Conservation (phyloP, 2,113 vertebrate genomes). For the Falcunculus frontatus region DNA sequence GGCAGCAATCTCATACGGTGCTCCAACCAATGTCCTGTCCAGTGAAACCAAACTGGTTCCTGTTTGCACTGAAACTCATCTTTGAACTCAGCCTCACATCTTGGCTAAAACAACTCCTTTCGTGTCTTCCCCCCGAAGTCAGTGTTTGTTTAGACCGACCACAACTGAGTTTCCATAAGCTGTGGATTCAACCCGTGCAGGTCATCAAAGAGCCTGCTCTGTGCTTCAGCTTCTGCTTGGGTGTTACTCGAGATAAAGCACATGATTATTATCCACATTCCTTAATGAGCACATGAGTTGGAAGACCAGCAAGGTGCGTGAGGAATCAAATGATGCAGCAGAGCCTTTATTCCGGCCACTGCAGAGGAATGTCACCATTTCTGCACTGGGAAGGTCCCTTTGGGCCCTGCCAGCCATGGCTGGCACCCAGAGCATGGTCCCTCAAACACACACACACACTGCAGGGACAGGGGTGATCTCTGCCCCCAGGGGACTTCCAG, state of each 20-base stretch:
- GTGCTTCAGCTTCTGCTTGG: neutral
- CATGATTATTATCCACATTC: neutral
- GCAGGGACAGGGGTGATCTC: neutral
- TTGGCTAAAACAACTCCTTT: neutral
- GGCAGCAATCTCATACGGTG: neutral
- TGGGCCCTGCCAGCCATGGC: neutral
- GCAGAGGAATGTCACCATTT: neutral
- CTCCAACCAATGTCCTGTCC: neutral
- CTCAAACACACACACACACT: neutral
- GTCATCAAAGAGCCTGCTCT: neutral
- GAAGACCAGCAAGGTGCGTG: neutral
- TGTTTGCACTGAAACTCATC: neutral
- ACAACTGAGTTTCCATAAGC: neutral
- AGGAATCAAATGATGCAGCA: neutral
- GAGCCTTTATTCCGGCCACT: neutral
- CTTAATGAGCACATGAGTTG: neutral
- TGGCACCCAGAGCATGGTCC: accelerated
- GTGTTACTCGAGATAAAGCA: neutral
- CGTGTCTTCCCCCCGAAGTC: neutral
- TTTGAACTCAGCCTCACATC: neutral
- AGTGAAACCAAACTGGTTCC: neutral
- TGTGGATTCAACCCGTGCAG: neutral
- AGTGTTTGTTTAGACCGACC: neutral
- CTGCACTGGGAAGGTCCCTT: neutral
- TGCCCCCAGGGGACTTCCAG: neutral